Evolutionary conservation across 2,888 invertebrate genomes (phyloP), one percentile per base, ranked within the genome.

Genomic region (Hemaris fuciformis): DNA sequence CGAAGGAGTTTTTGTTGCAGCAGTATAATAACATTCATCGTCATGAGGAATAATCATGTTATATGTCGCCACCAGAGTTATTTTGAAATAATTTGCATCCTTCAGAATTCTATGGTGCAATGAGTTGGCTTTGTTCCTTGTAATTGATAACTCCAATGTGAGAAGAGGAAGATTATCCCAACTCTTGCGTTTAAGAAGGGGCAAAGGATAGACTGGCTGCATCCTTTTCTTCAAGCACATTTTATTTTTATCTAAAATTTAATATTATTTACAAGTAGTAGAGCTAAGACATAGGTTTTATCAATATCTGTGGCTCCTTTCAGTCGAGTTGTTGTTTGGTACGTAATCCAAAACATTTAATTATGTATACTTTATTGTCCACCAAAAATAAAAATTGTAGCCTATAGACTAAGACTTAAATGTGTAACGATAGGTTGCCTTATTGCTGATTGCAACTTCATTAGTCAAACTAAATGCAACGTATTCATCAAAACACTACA

Each of bases 81-180:
- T 25, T 66, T 81, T 83, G 75, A 91, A 82, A 64, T 74, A 78
- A 66, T 90, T 91, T 0, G 88, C 81, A 1, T 75, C 57, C 18
- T 75, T 79, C 18, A 90, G 64, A 4, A 83, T 42, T 48, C 74
- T 68, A 63, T 90, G 87, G 63, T 90, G 83, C 0, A 45, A n/a
- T 0, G 53, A 46, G 61, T 87, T 86, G 8, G 64, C 62, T n/a
- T 70, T 64, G 64, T 89, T 71, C 10, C 84, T 73, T 13, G 67
- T 63, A 0, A 79, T 76, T 6, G 69, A 68, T 8, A 91, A 43
- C 41, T 86, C 80, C 66, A 91, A 68, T 0, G 76, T 79, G 8
- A 92, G 66, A 5, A 87, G 68, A 0, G 91, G 92, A 1, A 91
- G 77, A 61, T 85, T 89, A 56, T 87, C 83, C 89, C 89, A 92